phyloP scores from a whole-genome alignment of 1,140 invertebrate genomes.

The Physella acuta region DNA sequence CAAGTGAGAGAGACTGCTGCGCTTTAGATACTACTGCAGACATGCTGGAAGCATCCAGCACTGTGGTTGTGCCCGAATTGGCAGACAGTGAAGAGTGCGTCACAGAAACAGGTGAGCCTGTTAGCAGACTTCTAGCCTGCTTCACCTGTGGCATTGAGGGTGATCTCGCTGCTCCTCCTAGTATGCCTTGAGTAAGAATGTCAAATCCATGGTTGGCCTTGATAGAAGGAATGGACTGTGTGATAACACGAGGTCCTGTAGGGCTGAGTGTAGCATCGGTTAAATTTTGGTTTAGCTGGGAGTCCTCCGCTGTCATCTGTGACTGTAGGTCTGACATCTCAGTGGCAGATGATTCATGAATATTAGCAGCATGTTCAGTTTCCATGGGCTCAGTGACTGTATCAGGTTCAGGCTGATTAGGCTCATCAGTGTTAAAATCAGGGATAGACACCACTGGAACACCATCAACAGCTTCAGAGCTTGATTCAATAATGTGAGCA shows the following conservation, averaged over 20 bases:
- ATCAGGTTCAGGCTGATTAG: background rate
- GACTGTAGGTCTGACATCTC: background rate
- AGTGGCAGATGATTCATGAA: background rate
- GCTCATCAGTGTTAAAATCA: slow-evolving; percentile 10
- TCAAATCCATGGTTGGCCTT: slow-evolving; percentile 25
- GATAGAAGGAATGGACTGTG: slow-evolving; percentile 21
- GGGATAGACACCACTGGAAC: slow-evolving; percentile 23
- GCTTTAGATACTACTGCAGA: background rate
- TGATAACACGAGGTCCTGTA: slow-evolving; percentile 17
- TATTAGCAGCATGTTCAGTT: background rate
- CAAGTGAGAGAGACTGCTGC: background rate
- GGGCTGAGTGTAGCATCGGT: background rate
- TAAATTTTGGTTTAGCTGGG: background rate
- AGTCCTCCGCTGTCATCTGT: background rate
- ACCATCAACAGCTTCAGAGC: slow-evolving; percentile 18
- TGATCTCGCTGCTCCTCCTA: background rate
- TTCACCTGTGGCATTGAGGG: background rate
- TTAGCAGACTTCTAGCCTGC: slow-evolving; percentile 20
- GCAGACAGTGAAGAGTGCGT: background rate
- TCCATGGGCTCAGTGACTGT: background rate
- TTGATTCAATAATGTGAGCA: slow-evolving; percentile 15
- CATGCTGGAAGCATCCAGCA: background rate
- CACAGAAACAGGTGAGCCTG: background rate
- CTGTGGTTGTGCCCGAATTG: background rate
- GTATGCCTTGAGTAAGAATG: slow-evolving; percentile 23